Percentiles rank a stretch among this genome's conserved stretches.
Evolutionary conservation across 2,797 vertebrate genomes (phyloP).

Genomic region (Lycodopsis pacificus): DNA sequence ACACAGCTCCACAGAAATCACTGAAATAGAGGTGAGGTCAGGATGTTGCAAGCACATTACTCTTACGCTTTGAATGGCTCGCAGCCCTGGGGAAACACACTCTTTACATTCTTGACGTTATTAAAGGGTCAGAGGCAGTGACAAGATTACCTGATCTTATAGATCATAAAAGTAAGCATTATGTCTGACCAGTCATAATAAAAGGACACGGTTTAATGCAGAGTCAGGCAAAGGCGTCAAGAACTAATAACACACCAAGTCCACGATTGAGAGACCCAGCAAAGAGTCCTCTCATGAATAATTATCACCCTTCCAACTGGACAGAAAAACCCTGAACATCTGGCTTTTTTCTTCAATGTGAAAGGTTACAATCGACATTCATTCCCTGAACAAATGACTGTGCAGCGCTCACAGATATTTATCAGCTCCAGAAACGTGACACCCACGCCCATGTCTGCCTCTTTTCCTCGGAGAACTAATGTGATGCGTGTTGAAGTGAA

Average conservation of each 20-base stretch:
- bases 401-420: neutral
- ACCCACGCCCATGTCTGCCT: no score
- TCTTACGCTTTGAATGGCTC: conserved; percentile 3
- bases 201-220: neutral
- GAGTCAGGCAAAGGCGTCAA: neutral
- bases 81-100: no score
- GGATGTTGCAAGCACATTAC: neutral
- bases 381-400: neutral
- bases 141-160: conserved; percentile 1
- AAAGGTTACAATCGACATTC: neutral
- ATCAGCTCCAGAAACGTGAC: neutral
- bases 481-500: neutral
- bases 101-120: neutral
- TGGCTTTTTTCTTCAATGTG: neutral
- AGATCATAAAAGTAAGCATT: neutral
- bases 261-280: neutral
- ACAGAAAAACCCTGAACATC: no score
- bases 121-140: neutral
- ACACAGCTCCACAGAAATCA: neutral
- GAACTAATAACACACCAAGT: neutral
- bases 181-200: neutral
- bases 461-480: no score
- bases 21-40: conserved; percentile 15
- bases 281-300: neutral
- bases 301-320: neutral